Evolutionary conservation across 2,113 vertebrate species (phyloP), one percentile per base, ranked within the genome.

Genomic region (Chlamydotis undulata): DNA sequence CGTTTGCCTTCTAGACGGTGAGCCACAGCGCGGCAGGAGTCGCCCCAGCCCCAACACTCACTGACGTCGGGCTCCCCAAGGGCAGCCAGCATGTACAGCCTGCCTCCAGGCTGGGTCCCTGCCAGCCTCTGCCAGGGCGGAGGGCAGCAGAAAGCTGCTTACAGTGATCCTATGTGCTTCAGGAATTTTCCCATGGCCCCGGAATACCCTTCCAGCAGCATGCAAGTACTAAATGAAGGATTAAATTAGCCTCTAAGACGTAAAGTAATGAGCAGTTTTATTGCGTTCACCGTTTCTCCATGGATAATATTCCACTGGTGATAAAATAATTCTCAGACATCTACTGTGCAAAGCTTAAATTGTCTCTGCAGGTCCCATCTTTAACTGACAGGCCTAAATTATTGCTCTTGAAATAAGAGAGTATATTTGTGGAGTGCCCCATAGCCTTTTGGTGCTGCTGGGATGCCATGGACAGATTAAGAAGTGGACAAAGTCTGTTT

Each of bases 171-270:
- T 95, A 28, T 29, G 37, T 0, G 4, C 78, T 76, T 71, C 57
- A 83, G 87, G 89, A 93, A 80, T 96, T 93, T 91, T 95, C 82
- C 91, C 84, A 59, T 93, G 87, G 82, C 81, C 94, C 53, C n/a
- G 28, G 49, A 76, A 37, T 50, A 83, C 50, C 78, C 71, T 73
- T 50, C 50, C 29, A 65, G 85, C 67, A 60, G 12, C 1, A 1
- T 17, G 55, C 26, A 8, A 60, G 37, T 43, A 59, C 19, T 64
- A 89, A 93, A 79, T 49, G 84, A 91, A 83, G 78, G 91, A 93
- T 93, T 88, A 90, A 95, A 91, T 91, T 91, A 69, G 61, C 59
- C 74, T 57, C 8, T 19, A 59, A 74, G 70, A 47, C 41, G 77
- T 93, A 61, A 80, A 93, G 71, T 41, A 76, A 76, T 0, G 2